phyloP scores from a whole-genome alignment of 1,140 invertebrate species.

The Orussus abietinus region DNA sequence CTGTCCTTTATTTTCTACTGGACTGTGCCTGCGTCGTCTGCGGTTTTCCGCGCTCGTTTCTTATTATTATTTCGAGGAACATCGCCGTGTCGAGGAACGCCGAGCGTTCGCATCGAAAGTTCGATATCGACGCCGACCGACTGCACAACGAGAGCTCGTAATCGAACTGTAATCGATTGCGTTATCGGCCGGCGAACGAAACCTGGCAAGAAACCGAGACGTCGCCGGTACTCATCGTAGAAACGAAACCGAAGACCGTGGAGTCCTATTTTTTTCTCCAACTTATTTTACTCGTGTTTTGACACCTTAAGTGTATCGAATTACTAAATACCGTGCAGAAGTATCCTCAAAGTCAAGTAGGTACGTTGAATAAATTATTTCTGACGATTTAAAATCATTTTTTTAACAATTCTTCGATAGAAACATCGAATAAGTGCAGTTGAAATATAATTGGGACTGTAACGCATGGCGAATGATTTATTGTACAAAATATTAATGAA shows the following conservation, averaged over 20 bases:
- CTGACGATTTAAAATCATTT: no score
- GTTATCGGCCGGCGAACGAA: not conserved
- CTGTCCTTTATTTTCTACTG: no score
- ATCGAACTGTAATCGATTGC: constrained; percentile 1
- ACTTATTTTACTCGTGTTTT: not conserved
- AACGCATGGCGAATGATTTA: no score
- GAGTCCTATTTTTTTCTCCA: no score
- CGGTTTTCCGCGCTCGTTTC: no score
- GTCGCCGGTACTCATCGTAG: not conserved
- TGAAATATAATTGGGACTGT: no score
- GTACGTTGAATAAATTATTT: no score
- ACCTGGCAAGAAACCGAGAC: not conserved
- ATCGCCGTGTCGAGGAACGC: not conserved
- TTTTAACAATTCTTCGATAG: no score
- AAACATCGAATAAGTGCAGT: no score
- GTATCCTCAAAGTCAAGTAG: no score
- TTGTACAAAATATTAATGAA: no score
- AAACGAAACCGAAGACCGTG: not conserved
- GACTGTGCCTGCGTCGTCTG: no score
- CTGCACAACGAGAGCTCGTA: not conserved
- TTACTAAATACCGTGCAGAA: not conserved
- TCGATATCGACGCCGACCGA: not conserved
- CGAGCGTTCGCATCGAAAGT: not conserved
- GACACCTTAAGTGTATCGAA: not conserved
- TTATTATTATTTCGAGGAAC: not conserved